Conservation (phyloP, 1,140 invertebrate species). For the Caerostris extrusa region DNA sequence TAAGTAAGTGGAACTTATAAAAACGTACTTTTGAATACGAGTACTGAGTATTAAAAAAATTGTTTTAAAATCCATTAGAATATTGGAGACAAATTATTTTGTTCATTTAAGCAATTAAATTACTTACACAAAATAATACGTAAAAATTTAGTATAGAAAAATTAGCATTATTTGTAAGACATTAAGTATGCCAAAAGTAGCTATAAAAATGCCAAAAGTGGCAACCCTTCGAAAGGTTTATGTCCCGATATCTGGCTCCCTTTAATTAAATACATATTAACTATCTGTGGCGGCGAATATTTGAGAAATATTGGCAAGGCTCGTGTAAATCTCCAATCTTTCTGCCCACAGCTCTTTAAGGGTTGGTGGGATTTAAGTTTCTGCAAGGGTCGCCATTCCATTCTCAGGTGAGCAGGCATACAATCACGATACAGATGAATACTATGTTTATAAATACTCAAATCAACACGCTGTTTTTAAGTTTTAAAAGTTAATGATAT, state of each 20-base stretch:
- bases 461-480: background rate
- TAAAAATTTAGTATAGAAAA: too few species aligned
- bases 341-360: background rate
- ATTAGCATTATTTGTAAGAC: too few species aligned
- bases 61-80: too few species aligned
- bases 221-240: background rate
- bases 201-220: constrained; percentile 17
- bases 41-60: too few species aligned
- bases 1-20: too few species aligned
- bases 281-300: constrained; percentile 48
- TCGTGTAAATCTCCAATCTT: background rate
- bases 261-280: constrained; percentile 74
- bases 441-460: background rate
- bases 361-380: background rate
- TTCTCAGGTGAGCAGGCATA: background rate
- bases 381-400: background rate
- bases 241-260: constrained; percentile 45
- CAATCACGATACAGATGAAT: background rate
- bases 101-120: too few species aligned
- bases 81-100: too few species aligned
- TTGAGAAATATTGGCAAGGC: constrained; percentile 58
- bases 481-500: too few species aligned
- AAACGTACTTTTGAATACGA: too few species aligned
- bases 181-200: background rate
- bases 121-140: too few species aligned